These are phyloP conservation scores for Thrips palmi DNA, from an alignment of 1,140 invertebrate species.

Conservation along the genomic window DNA sequence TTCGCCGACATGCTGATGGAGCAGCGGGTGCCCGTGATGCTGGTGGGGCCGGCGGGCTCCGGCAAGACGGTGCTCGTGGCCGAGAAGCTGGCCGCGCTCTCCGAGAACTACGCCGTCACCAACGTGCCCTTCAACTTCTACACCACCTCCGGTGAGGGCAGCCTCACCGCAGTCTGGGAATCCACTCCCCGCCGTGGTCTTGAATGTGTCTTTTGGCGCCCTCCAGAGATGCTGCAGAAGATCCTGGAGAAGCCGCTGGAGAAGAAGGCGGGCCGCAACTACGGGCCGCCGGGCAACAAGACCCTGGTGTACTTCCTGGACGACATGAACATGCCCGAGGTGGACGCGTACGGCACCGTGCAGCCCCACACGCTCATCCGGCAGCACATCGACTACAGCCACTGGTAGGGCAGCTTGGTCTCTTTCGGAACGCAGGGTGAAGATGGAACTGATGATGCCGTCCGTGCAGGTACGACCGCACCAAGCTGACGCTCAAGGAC, in stretches of 20 bases:
- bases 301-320: conserved; percentile 92
- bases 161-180: background rate
- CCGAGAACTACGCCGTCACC: conserved; percentile 73
- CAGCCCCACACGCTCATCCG: conserved; percentile 90
- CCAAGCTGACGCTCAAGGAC: conserved; percentile 79
- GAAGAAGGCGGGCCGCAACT: conserved; percentile 92
- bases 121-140: conserved; percentile 96
- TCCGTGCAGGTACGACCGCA: conserved; percentile 82
- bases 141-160: conserved; percentile 51
- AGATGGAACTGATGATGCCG: too few relatives aligned
- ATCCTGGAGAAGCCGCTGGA: conserved; percentile 90
- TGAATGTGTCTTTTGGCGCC: conserved; percentile 2
- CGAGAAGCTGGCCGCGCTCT: conserved; percentile 62
- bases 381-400: conserved; percentile 87
- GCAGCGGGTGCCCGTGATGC: conserved; percentile 77
- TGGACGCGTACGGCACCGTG: conserved; percentile 82
- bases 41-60: conserved; percentile 79
- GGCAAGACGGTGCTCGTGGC: conserved; percentile 78
- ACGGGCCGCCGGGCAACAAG: conserved; percentile 85
- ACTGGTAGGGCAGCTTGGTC: too few relatives aligned
- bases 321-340: conserved; percentile 96
- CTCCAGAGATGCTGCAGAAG: conserved; percentile 76
- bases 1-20: conserved; percentile 82
- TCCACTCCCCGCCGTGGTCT: background rate
- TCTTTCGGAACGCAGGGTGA: too few relatives aligned